These are phyloP conservation scores for Cylindroiulus punctatus DNA, from an alignment of 2,888 invertebrate species.

Conservation along the genomic window DNA sequence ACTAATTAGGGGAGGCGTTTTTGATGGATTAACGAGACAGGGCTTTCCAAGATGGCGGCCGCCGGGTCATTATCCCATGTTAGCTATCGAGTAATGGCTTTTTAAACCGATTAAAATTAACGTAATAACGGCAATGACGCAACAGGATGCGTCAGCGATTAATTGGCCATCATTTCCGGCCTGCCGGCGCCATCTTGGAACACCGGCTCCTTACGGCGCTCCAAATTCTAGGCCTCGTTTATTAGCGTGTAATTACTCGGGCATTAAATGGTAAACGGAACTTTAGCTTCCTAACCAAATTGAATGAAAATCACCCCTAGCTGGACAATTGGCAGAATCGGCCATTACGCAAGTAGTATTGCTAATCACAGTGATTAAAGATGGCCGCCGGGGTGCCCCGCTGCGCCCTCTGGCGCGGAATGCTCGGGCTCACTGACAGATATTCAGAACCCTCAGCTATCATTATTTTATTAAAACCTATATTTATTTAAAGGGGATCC, in stretches of 20 bases:
- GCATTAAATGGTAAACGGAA: too few relatives aligned
- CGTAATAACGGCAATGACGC: neutral
- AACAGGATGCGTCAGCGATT: neutral
- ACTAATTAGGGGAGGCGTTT: constrained; percentile 16
- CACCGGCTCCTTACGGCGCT: neutral
- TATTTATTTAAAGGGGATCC: constrained; percentile 17
- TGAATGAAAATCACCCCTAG: neutral
- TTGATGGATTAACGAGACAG: constrained; percentile 34
- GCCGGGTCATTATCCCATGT: constrained; percentile 31
- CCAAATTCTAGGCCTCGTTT: neutral
- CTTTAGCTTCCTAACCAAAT: neutral
- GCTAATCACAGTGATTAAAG: neutral
- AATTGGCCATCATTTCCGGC: neutral
- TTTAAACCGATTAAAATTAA: neutral
- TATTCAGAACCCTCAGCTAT: neutral
- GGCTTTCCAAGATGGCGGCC: constrained; percentile 12
- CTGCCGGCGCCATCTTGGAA: constrained; percentile 6
- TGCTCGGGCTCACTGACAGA: constrained; percentile 1
- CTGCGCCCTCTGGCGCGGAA: neutral
- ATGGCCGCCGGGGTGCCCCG: neutral
- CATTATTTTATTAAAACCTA: neutral
- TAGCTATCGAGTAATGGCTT: neutral
- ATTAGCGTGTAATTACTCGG: too few relatives aligned
- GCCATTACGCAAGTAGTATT: neutral
- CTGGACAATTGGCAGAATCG: neutral